Evolutionary conservation across 2,888 invertebrate genomes (phyloP).

Genomic region (Orthonychiurus folsomi): DNA sequence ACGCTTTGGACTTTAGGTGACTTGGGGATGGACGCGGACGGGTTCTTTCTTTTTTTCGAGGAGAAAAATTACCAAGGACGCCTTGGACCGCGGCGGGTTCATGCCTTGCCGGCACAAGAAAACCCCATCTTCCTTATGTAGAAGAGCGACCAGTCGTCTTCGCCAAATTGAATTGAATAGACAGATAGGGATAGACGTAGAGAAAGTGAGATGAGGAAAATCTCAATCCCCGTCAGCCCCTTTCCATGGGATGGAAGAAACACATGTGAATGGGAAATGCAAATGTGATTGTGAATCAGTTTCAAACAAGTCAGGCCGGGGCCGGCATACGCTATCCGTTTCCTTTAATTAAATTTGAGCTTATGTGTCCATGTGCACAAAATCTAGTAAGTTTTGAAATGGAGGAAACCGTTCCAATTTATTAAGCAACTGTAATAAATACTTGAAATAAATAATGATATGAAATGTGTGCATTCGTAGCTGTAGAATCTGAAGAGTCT

Average conservation of each 20-base stretch:
- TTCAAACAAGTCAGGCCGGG: not conserved
- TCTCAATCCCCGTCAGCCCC: not conserved
- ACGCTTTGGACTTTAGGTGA: no score
- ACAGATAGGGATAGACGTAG: not conserved
- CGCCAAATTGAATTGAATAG: not conserved
- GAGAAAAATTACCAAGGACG: not conserved
- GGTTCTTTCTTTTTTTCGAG: not conserved
- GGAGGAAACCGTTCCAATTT: not conserved
- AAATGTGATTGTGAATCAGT: constrained; percentile 1
- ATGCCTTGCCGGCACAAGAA: not conserved
- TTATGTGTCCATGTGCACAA: no score
- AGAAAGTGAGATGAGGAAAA: constrained; percentile 6
- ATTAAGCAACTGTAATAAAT: no score
- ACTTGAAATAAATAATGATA: not conserved
- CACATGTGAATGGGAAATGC: constrained; percentile 1
- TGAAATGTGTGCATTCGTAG: not conserved
- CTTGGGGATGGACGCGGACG: not conserved
- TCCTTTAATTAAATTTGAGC: no score
- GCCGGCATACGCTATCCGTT: no score
- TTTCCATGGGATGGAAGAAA: not conserved
- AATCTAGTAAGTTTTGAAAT: no score
- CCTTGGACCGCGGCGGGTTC: no score
- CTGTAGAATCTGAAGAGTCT: no score
- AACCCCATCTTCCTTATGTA: not conserved
- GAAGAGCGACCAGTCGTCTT: not conserved